These are phyloP conservation scores for Aotus griseimembra DNA, from an alignment of 2,797 vertebrate species.

Conservation along the genomic window DNA sequence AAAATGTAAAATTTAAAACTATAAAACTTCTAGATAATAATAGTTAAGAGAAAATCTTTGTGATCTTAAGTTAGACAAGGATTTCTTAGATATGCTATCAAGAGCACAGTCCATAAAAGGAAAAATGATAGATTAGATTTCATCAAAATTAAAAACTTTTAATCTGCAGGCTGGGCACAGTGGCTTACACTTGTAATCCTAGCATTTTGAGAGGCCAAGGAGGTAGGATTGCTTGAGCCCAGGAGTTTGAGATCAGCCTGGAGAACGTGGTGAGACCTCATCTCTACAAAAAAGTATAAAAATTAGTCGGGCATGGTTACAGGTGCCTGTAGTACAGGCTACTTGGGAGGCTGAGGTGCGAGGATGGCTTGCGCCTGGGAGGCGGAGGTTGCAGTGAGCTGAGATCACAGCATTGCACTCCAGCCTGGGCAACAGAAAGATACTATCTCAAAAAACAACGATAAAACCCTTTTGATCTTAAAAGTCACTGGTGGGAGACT, in stretches of 20 bases:
- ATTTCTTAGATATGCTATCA: background rate
- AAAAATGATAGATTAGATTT: background rate
- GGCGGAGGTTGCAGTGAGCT: background rate
- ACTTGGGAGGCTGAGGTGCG: background rate
- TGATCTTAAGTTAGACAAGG: background rate
- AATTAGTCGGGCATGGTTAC: background rate
- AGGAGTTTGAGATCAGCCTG: background rate
- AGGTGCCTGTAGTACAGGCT: background rate
- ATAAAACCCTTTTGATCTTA: background rate
- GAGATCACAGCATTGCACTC: background rate
- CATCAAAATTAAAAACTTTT: background rate
- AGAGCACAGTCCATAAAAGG: background rate
- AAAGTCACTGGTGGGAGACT: background rate
- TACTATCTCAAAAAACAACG: background rate
- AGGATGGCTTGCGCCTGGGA: background rate
- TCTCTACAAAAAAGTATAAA: background rate
- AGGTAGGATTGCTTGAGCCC: background rate
- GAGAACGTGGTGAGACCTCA: background rate
- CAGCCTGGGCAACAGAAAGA: background rate
- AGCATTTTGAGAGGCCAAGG: background rate
- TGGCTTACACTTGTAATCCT: background rate
- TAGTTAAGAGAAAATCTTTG: background rate
- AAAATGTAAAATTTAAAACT: background rate
- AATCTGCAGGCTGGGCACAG: background rate
- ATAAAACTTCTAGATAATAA: background rate